These are phyloP conservation scores for Cyclargus thomasi DNA, from an alignment of 1,140 invertebrate species.

Conservation along the genomic window DNA sequence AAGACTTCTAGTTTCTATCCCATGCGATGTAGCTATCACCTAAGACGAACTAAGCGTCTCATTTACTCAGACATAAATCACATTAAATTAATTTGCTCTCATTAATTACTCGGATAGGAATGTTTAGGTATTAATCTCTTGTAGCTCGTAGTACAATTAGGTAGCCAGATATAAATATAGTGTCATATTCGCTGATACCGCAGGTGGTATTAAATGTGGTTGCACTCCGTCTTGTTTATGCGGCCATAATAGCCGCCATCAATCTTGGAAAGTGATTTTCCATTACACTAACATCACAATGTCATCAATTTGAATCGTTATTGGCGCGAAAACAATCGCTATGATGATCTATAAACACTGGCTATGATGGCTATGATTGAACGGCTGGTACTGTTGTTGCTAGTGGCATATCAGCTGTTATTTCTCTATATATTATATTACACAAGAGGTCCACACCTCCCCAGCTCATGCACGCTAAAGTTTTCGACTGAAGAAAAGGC, in stretches of 20 bases:
- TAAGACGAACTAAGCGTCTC: background rate
- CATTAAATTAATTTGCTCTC: background rate
- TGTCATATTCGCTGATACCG: background rate
- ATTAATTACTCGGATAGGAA: background rate
- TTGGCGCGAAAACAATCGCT: conserved; percentile 4
- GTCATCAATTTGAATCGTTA: conserved; percentile 9
- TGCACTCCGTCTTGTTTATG: background rate
- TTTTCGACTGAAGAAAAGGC: no score
- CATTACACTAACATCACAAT: conserved; percentile 8
- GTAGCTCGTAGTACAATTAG: background rate
- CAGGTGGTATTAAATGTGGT: background rate
- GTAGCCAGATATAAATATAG: background rate
- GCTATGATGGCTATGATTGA: background rate
- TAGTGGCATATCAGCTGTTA: no score
- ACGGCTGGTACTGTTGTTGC: no score
- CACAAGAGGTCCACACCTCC: no score
- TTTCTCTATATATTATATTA: no score
- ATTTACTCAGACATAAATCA: background rate
- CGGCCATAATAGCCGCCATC: background rate
- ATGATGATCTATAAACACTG: background rate
- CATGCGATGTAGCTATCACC: background rate
- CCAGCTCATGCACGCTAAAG: no score
- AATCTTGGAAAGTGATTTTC: conserved; percentile 9
- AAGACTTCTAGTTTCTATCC: background rate
- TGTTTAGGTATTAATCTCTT: background rate